phyloP scores from a whole-genome alignment of 2,113 vertebrate species.

The Setophaga petechia region DNA sequence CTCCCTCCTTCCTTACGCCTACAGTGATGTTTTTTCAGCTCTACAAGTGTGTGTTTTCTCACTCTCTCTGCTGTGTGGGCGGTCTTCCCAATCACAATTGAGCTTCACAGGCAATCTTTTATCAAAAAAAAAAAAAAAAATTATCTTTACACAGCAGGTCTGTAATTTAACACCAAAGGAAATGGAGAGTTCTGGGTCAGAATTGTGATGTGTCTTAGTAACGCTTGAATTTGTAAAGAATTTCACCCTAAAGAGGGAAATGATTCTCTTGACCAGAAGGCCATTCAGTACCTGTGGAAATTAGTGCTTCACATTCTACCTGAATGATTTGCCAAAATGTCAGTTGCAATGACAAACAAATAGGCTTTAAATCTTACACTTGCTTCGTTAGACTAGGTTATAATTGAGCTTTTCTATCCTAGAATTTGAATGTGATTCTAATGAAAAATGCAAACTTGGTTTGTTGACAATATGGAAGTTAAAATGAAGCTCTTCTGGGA shows the following conservation, averaged over 20 bases:
- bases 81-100: constrained; percentile 66
- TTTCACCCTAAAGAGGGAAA: not conserved
- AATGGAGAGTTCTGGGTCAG: constrained; percentile 48
- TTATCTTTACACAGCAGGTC: constrained; percentile 56
- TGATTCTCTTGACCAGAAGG: not conserved
- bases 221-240: not conserved
- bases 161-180: constrained; percentile 64
- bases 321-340: not conserved
- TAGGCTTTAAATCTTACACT: not conserved
- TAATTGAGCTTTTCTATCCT: not conserved
- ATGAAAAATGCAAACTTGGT: not conserved
- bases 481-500: not conserved
- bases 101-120: constrained; percentile 68
- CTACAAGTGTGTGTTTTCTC: constrained; percentile 56
- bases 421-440: not conserved
- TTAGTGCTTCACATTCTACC: not conserved
- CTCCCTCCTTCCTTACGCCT: constrained; percentile 12
- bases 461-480: not conserved
- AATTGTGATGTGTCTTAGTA: not conserved
- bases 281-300: not conserved
- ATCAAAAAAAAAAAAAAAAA: not conserved
- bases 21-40: constrained; percentile 53
- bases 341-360: not conserved
- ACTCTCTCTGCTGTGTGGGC: constrained; percentile 68
- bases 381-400: not conserved